Conservation (phyloP, 2,888 invertebrate genomes). For the Andrena dorsata region DNA sequence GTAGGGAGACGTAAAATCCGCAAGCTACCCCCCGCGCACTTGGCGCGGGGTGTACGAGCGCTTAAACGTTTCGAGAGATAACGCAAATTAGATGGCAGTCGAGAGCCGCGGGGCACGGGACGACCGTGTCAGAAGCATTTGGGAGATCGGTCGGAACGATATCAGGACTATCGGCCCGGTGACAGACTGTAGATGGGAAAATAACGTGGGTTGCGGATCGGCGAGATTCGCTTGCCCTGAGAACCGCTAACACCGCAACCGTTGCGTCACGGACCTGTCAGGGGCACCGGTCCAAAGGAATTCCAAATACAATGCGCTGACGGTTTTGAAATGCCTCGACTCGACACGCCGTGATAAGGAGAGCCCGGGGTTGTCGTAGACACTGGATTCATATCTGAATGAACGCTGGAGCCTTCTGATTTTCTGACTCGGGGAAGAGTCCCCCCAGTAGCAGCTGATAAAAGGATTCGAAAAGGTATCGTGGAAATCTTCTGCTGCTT, state of each 20-base stretch:
- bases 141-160: slow-evolving; percentile 39
- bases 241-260: slow-evolving; percentile 39
- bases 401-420: too few relatives aligned
- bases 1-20: background rate
- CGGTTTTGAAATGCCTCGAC: slow-evolving; percentile 37
- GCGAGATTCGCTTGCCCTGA: background rate
- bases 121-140: slow-evolving; percentile 43
- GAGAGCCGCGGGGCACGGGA: background rate
- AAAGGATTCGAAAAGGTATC: background rate
- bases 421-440: background rate
- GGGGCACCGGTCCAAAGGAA: slow-evolving; percentile 45
- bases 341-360: slow-evolving; percentile 35
- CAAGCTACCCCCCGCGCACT: background rate
- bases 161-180: slow-evolving; percentile 31
- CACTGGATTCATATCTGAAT: background rate
- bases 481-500: background rate
- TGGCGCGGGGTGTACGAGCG: background rate
- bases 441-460: background rate
- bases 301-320: slow-evolving; percentile 46
- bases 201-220: slow-evolving; percentile 13
- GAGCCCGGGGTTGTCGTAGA: slow-evolving; percentile 22
- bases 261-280: slow-evolving; percentile 42
- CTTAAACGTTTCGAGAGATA: slow-evolving; percentile 4
- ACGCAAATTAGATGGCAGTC: background rate
- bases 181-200: slow-evolving; percentile 49